These are phyloP conservation scores for Salmo trutta DNA, from an alignment of 2,797 vertebrate species.

Conservation along the genomic window DNA sequence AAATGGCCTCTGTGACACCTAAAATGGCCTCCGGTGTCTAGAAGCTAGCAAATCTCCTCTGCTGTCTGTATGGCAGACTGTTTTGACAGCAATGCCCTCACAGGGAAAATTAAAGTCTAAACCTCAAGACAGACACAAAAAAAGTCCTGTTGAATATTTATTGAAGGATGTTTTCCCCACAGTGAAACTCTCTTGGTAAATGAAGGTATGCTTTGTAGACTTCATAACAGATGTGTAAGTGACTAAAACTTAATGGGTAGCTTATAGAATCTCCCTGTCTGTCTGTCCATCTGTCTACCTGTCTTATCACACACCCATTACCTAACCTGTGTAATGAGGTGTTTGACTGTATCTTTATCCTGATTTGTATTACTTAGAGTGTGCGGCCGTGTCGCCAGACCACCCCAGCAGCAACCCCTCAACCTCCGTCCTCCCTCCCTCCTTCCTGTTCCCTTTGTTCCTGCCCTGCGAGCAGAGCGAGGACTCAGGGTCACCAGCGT, in stretches of 20 bases:
- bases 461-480: constrained; percentile 44
- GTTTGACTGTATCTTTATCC: background rate
- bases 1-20: constrained; percentile 53
- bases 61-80: constrained; percentile 24
- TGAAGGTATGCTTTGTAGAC: background rate
- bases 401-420: constrained; percentile 19
- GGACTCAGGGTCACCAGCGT: constrained; percentile 66
- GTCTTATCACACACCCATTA: background rate
- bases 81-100: constrained; percentile 44
- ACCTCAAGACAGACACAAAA: constrained; percentile 7
- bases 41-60: constrained; percentile 20
- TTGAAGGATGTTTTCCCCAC: background rate
- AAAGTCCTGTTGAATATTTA: constrained; percentile 27
- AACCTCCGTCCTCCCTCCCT: background rate
- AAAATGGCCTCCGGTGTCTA: constrained; percentile 49
- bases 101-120: constrained; percentile 15
- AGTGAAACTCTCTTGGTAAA: background rate
- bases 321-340: background rate
- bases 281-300: no score
- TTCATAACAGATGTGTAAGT: background rate
- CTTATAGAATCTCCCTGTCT: background rate
- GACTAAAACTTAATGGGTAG: background rate
- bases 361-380: constrained; percentile 35
- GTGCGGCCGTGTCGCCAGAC: constrained; percentile 25
- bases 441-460: constrained; percentile 38